A percentile compares a stretch with the other conserved stretches of the same genome.
phyloP scores from a whole-genome alignment of 1,140 invertebrate genomes.

The Elysia chlorotica region DNA sequence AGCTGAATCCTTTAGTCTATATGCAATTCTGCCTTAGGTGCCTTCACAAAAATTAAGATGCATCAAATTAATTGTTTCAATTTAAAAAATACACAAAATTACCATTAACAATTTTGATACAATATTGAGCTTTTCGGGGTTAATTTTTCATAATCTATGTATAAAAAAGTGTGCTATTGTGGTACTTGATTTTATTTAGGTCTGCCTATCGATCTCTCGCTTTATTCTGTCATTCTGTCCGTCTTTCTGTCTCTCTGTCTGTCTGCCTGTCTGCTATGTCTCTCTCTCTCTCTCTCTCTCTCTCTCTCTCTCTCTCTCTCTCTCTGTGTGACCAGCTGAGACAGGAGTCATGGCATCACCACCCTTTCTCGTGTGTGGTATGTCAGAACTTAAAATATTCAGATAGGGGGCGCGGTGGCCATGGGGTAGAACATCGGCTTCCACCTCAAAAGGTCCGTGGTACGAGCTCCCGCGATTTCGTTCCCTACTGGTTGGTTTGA shows the following conservation, averaged over 20 bases:
- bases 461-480: background rate
- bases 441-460: background rate
- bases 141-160: too few relatives aligned
- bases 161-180: too few relatives aligned
- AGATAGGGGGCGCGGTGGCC: background rate
- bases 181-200: too few relatives aligned
- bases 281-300: constrained; percentile 3
- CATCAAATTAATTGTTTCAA: too few relatives aligned
- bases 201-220: too few relatives aligned
- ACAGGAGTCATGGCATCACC: background rate
- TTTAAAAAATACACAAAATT: too few relatives aligned
- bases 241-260: background rate
- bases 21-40: too few relatives aligned
- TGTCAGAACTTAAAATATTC: background rate
- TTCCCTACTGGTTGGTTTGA: background rate
- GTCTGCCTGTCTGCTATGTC: too few relatives aligned
- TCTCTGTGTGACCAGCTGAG: background rate
- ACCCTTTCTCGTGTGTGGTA: background rate
- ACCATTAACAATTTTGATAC: too few relatives aligned
- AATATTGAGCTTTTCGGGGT: too few relatives aligned
- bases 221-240: background rate
- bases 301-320: constrained; percentile 21
- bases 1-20: too few relatives aligned
- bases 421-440: background rate
- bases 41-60: too few relatives aligned